Percentiles rank a stretch among this genome's conserved stretches.
Conservation (phyloP, 2,888 invertebrate genomes). For the Rhingia rostrata region DNA sequence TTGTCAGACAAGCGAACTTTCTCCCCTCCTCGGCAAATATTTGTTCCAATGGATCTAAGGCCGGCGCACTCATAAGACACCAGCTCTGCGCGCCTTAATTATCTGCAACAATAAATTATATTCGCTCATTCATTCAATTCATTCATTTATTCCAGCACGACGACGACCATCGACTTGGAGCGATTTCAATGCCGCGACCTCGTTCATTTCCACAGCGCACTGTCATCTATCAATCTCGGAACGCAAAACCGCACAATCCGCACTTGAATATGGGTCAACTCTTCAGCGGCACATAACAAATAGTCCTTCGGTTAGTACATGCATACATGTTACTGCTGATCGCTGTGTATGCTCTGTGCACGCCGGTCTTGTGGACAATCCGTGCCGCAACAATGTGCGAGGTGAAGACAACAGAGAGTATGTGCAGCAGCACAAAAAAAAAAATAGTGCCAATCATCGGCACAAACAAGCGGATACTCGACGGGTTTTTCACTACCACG, state of each 20-base stretch:
- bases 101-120: constrained; percentile 73
- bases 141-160: constrained; percentile 23
- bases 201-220: constrained; percentile 65
- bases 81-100: constrained; percentile 60
- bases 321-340: constrained; percentile 23
- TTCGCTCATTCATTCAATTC: constrained; percentile 35
- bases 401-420: constrained; percentile 45
- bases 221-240: constrained; percentile 72
- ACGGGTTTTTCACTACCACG: constrained; percentile 68
- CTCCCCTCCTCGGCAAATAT: constrained; percentile 37
- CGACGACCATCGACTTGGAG: constrained; percentile 51
- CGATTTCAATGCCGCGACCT: constrained; percentile 72
- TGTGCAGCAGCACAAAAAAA: constrained; percentile 15
- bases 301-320: constrained; percentile 67
- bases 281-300: constrained; percentile 58
- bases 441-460: constrained; percentile 59
- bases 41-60: constrained; percentile 16
- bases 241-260: constrained; percentile 56
- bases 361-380: constrained; percentile 21
- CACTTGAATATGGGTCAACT: constrained; percentile 70
- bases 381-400: constrained; percentile 34
- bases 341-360: no score
- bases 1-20: constrained; percentile 56
- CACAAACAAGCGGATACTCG: constrained; percentile 70
- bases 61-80: constrained; percentile 42